Conservation (phyloP, 2,888 invertebrate genomes). For the Tetranychus truncatus region DNA sequence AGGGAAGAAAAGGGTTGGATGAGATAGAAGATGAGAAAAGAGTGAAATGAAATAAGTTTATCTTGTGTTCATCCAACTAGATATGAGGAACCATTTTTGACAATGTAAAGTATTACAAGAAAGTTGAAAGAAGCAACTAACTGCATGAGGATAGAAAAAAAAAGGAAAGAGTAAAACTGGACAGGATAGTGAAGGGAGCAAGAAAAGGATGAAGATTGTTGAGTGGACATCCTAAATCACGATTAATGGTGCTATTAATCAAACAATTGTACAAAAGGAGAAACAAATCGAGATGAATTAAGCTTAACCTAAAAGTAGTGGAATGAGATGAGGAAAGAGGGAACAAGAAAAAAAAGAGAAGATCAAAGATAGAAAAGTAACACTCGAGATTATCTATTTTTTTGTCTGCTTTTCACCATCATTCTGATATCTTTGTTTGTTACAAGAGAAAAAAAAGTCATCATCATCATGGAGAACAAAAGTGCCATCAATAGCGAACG, state of each 20-base stretch:
- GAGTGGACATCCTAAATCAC: slow-evolving; percentile 1
- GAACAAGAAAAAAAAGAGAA: background rate
- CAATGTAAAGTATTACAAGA: too few relatives aligned
- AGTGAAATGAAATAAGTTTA: too few relatives aligned
- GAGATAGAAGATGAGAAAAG: too few relatives aligned
- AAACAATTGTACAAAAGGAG: background rate
- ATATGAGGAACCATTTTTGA: too few relatives aligned
- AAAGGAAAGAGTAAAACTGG: background rate
- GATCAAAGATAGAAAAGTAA: background rate
- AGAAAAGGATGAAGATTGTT: background rate
- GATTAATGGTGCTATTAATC: slow-evolving; percentile 1
- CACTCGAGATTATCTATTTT: background rate
- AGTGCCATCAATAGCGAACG: too few relatives aligned
- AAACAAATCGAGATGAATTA: background rate
- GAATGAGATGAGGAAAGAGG: background rate
- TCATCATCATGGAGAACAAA: background rate
- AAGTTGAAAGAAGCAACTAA: background rate
- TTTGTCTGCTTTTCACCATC: background rate
- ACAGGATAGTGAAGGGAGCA: background rate
- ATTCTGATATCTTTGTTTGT: background rate
- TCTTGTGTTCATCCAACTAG: too few relatives aligned
- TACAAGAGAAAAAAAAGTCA: background rate
- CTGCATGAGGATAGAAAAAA: background rate
- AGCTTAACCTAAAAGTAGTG: background rate
- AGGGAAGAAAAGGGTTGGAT: too few relatives aligned